Evolutionary conservation across 2,113 vertebrate genomes (phyloP), one percentile per base, ranked within the genome.

Genomic region (Noturus placidus): DNA sequence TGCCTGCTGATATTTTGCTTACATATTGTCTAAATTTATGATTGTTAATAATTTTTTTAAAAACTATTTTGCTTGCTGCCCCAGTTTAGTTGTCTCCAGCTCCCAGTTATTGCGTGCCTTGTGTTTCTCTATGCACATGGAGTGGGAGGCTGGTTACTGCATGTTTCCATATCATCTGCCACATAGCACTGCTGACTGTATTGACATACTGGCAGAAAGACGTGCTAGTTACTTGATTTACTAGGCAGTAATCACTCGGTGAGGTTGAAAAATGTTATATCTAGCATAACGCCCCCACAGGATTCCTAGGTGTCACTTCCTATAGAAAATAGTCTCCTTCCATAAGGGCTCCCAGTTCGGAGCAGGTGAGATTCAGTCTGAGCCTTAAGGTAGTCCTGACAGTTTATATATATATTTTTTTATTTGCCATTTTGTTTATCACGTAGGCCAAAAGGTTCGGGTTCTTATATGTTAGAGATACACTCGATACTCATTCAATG

Each of bases 11-110:
- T 72, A 82, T 82, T 87, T 74, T 30, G 86, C 67, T 87, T 70
- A 87, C 86, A 87, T 87, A 72, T 87, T 82, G 79, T 82, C 27
- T 17, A 82, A 82, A 72, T 72, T 87, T 82, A 76, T 85, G 61
- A 69, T 82, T 87, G 82, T 87, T 82, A 72, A 87, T 70, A 72
- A 57, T 59, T 81, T 80, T 78, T 82, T 33, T 10, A 35, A 30
- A 70, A 59, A 82, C 59, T 67, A 67, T 67, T 74, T 84, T 78
- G 78, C 78, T 82, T 87, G 27, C 54, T 87, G 86, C 67, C 79
- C 79, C 86, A 82, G 65, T 87, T 87, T 82, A 72, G 54, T 30
- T 82, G 65, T 70, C 86, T 87, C 79, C 65, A 57, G 65, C 56
- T 87, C 38, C 79, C 67, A 46, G 52, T 87, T 83, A 67, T 83